Evolutionary conservation across 2,888 invertebrate genomes (phyloP).

Genomic region (Cosmia trapezina): DNA sequence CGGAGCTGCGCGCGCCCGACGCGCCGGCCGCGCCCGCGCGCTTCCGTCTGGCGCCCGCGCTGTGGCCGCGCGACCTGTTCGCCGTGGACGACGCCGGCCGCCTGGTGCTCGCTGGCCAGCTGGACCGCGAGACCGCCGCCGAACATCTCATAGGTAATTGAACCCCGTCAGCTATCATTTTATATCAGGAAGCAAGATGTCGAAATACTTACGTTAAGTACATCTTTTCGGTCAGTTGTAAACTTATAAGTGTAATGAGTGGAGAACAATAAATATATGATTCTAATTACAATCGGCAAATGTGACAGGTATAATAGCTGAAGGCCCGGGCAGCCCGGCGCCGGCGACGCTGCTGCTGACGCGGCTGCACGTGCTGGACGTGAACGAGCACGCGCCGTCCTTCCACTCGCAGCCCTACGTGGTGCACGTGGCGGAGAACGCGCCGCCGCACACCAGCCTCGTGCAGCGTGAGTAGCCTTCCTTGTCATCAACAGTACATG

Average conservation of each 20-base stretch:
- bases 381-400: conserved; percentile 96
- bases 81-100: conserved; percentile 93
- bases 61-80: conserved; percentile 92
- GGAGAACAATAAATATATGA: neutral
- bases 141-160: conserved; percentile 92
- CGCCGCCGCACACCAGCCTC: conserved; percentile 94
- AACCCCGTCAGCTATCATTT: too few relatives aligned
- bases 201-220: neutral
- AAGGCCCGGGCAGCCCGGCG: conserved; percentile 82
- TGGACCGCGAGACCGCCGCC: conserved; percentile 94
- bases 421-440: conserved; percentile 95
- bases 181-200: neutral
- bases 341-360: conserved; percentile 94
- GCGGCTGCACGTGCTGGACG: conserved; percentile 95
- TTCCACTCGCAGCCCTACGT: conserved; percentile 96
- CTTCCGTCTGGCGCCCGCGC: conserved; percentile 74
- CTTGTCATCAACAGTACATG: neutral
- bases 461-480: conserved; percentile 91
- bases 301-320: conserved; percentile 80
- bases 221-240: neutral
- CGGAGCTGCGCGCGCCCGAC: conserved; percentile 73
- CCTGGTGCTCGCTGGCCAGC: conserved; percentile 92
- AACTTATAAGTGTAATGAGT: neutral
- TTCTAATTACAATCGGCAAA: neutral
- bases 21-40: conserved; percentile 60